phyloP scores from a whole-genome alignment of 2,113 vertebrate species.

The Typhlomys cinereus region DNA sequence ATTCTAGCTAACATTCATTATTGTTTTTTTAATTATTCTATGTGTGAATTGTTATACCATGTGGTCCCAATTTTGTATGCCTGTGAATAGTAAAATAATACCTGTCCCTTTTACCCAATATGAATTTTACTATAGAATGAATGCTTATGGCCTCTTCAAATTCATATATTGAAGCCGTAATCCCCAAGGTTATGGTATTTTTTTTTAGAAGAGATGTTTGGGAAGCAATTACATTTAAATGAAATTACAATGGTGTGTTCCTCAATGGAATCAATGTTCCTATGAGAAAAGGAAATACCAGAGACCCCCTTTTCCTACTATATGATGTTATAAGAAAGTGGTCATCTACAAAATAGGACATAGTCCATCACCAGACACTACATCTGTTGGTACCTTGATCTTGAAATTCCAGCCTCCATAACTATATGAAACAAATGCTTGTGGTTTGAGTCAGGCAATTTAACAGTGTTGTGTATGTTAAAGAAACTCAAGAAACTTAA shows the following conservation, averaged over 20 bases:
- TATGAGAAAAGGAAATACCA: neutral
- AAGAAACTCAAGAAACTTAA: neutral
- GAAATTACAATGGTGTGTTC: neutral
- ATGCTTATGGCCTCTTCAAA: neutral
- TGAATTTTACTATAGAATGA: neutral
- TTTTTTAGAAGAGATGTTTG: neutral
- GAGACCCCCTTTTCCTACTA: neutral
- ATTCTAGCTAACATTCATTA: neutral
- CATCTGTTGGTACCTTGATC: neutral
- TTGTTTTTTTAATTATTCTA: neutral
- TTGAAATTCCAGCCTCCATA: neutral
- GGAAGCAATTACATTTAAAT: neutral
- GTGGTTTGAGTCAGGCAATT: no score
- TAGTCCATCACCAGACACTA: neutral
- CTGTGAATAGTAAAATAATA: constrained; percentile 1
- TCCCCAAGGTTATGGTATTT: neutral
- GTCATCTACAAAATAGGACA: neutral
- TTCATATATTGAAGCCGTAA: no score
- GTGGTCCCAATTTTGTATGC: constrained; percentile 18
- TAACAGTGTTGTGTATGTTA: neutral
- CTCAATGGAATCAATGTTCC: neutral
- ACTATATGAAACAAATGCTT: neutral
- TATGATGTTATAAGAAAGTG: neutral
- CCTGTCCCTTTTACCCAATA: neutral
- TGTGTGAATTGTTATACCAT: neutral